Base-by-base conservation (phyloP, 1,140 invertebrate species). In the Notospermus geniculatus region DNA sequence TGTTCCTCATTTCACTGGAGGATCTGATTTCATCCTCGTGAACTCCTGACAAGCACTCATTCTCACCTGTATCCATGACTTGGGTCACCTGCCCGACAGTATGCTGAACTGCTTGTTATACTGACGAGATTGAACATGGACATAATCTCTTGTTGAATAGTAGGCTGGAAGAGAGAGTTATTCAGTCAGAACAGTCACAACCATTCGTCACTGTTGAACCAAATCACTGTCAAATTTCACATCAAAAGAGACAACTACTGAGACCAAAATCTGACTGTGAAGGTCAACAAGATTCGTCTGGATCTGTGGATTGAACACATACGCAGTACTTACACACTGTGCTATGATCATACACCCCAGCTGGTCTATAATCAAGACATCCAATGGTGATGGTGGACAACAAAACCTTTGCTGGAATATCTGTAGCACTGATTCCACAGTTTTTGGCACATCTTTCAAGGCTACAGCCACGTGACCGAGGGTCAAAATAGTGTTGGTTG, bases 391-490 rank as follows among this genome's bases (percentile, higher is more conserved):
- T n/a, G 87, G 86, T 2, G 93, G 90, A 55, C 91, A 88, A 68
- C 94, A 97, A 74, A 99, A 93, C 71, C 94, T 86, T 79, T 98
- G 95, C 70, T 96, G 93, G 74, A 98, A 96, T 76, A 98, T 98
- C 76, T 96, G 93, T 23, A 98, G 82, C 62, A 98, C 94, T n/a
- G 91, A 95, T 66, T 95, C 91, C n/a, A 81, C 80, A 11, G 80
- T 82, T 69, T 93, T 92, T 0, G 91, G 90, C 0, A 91, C 93
- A 67, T 97, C 91, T 73, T 82, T 94, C 59, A 99, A 82, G 0
- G 92, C 90, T 4, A 98, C 93, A 0, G 96, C 96, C 4, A 99
- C 92, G 77, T 97, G 93, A 0, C 97, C 95, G 77, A 99, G 83
- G 86, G 97, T 95, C 43, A 97, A 90, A 23, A 99, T 95, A 25